phyloP scores from a whole-genome alignment of 2,888 invertebrate species.

The Platycnemis pennipes region DNA sequence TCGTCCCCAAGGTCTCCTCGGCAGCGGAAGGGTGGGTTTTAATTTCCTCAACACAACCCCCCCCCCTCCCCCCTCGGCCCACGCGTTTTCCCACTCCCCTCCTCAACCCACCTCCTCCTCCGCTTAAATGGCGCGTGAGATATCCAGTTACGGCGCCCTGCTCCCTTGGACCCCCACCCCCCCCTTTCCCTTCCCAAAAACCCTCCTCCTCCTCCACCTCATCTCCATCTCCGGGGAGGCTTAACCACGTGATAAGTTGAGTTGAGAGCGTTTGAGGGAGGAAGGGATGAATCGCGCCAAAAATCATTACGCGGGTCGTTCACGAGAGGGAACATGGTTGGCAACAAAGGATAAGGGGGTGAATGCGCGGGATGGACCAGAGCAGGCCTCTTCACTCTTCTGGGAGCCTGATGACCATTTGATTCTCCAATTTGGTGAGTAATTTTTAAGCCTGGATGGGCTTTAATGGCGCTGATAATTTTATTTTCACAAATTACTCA shows the following conservation, averaged over 20 bases:
- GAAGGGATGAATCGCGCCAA: slow-evolving; percentile 10
- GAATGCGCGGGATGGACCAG: not conserved
- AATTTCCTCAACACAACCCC: slow-evolving; percentile 25
- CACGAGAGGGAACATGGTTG: not conserved
- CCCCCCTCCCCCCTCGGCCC: not conserved
- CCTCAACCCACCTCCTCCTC: not conserved
- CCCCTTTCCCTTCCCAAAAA: not conserved
- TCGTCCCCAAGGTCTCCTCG: not conserved
- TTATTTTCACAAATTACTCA: not conserved
- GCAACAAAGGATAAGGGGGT: not conserved
- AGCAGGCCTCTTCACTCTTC: not conserved
- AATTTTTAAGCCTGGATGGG: not conserved
- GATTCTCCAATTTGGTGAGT: not conserved
- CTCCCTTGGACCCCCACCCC: not conserved
- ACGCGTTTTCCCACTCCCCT: not conserved
- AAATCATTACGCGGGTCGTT: slow-evolving; percentile 29
- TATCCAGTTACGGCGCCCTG: slow-evolving; percentile 1
- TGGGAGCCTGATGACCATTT: not conserved
- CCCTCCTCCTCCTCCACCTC: slow-evolving; percentile 32
- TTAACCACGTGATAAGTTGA: slow-evolving; percentile 21
- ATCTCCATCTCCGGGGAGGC: slow-evolving; percentile 14
- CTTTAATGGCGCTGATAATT: not conserved
- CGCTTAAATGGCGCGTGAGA: slow-evolving; percentile 35
- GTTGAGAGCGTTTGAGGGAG: not conserved
- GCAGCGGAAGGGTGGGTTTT: slow-evolving; percentile 18